These are phyloP conservation scores for Teleogryllus occipitalis DNA, from an alignment of 1,140 invertebrate genomes.

Conservation along the genomic window DNA sequence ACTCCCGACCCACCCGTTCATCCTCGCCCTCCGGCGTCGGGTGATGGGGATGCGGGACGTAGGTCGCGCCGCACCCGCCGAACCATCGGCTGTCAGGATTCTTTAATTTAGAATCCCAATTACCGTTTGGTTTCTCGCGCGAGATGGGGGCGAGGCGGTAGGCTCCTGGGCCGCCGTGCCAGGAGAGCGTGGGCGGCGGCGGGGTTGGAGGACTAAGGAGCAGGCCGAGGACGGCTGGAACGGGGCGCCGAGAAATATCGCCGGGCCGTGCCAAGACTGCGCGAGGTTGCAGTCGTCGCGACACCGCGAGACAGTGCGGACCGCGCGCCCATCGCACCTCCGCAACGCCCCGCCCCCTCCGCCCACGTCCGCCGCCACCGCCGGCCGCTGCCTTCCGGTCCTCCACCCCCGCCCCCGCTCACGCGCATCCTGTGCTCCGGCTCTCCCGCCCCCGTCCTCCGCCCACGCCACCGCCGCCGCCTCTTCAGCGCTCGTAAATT, in stretches of 20 bases:
- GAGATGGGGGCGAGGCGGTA: background rate
- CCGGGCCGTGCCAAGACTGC: conserved; percentile 9
- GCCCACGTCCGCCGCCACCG: background rate
- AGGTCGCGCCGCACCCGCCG: background rate
- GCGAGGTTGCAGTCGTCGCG: background rate
- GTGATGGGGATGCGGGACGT: no score
- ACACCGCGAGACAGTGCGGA: no score
- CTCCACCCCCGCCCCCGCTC: background rate
- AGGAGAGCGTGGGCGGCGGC: background rate
- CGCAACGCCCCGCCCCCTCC: background rate
- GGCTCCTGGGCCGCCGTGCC: conserved; percentile 8
- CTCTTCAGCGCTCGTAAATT: background rate
- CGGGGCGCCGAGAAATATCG: conserved; percentile 12
- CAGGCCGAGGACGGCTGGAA: no score
- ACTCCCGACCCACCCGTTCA: no score
- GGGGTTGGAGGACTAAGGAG: background rate
- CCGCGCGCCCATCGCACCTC: background rate
- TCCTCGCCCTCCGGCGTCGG: no score
- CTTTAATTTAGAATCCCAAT: conserved; percentile 22
- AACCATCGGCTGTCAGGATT: conserved; percentile 19
- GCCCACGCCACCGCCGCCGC: no score
- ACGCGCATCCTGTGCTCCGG: background rate
- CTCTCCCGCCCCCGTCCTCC: no score
- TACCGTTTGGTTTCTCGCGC: conserved; percentile 20
- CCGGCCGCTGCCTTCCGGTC: background rate